Evolutionary conservation across 2,888 invertebrate species (phyloP).

Genomic region (Apamea crenata): DNA sequence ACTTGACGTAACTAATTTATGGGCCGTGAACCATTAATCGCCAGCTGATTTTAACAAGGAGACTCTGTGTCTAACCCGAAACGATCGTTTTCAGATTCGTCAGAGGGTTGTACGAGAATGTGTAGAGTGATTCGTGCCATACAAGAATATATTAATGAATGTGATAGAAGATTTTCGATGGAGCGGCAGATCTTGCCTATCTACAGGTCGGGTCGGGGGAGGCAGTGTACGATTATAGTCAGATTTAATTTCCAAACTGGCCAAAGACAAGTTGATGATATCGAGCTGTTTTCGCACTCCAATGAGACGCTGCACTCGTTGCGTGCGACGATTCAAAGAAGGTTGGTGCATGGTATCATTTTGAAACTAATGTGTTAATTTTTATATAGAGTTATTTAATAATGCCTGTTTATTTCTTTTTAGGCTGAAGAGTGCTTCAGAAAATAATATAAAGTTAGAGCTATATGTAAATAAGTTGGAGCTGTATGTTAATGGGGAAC

Average conservation of each 20-base stretch:
- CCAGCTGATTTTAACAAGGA: neutral
- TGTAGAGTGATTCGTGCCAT: slow-evolving; percentile 98
- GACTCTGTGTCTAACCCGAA: neutral
- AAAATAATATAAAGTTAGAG: slow-evolving; percentile 95
- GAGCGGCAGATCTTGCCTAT: slow-evolving; percentile 97
- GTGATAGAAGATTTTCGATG: slow-evolving; percentile 96
- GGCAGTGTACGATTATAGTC: slow-evolving; percentile 96
- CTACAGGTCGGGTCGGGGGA: slow-evolving; percentile 97
- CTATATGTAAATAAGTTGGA: slow-evolving; percentile 98
- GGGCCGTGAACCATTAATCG: neutral
- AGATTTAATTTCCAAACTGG: slow-evolving; percentile 95
- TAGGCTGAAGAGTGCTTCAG: slow-evolving; percentile 87
- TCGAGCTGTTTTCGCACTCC: slow-evolving; percentile 97
- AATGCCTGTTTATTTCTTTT: slow-evolving; percentile 63
- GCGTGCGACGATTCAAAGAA: slow-evolving; percentile 93
- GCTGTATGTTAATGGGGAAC: slow-evolving; percentile 96
- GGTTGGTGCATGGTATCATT: slow-evolving; percentile 76
- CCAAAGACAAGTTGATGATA: slow-evolving; percentile 96
- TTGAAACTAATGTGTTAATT: neutral
- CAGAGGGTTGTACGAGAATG: slow-evolving; percentile 92
- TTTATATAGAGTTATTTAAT: neutral
- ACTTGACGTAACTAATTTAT: neutral
- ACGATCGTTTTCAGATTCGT: slow-evolving; percentile 79
- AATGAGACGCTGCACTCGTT: slow-evolving; percentile 98
- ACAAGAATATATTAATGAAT: slow-evolving; percentile 98